Base-by-base conservation (phyloP, 2,797 vertebrate genomes). In the Brachymystax lenok region DNA sequence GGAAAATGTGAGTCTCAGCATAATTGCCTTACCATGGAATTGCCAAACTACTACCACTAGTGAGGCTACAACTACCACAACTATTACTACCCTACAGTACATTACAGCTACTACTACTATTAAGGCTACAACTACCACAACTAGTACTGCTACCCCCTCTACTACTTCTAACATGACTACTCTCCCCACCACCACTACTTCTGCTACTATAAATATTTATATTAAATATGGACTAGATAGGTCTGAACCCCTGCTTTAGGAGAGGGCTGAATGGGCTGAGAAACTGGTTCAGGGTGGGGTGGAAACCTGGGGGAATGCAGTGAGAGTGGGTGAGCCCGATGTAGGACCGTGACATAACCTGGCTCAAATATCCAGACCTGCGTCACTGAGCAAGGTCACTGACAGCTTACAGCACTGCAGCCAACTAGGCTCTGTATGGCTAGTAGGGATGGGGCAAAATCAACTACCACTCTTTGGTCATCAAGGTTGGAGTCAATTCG, bases 331-430 rank as follows among this genome's bases (percentile, higher is more conserved):
- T 61, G 59, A 63, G 59, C 12, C 40, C 40, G 10, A 63, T 3
- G 59, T 12, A 27, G 17, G n/a, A 56, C 69, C 27, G 46, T 74
- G 72, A 82, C 77, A 72, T 75, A 73, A 79, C 71, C 71, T 67
- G 56, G 74, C 75, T 90, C 79, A 83, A 77, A 87, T 84, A 88
- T 81, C 66, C 56, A 64, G 46, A 79, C 75, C 73, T 86, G 78
- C 73, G 78, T 88, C 84, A 84, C 61, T 40, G 59, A 73, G 19
- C 71, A 75, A 52, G 46, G 67, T 80, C 78, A 61, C 54, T 72
- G 70, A 46, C 40, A 63, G 21, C 59, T 24, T 5, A 3, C 59
- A 63, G 59, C 10, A 63, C 1, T 4, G 30, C 69, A 14, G 63
- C 59, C 68, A 66, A n/a, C 13, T 6, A 46, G 21, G 16, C 28